A percentile compares a stretch with the other conserved stretches of the same genome.
Evolutionary conservation across 1,140 invertebrate species (phyloP).

Genomic region (Cyclina sinensis): DNA sequence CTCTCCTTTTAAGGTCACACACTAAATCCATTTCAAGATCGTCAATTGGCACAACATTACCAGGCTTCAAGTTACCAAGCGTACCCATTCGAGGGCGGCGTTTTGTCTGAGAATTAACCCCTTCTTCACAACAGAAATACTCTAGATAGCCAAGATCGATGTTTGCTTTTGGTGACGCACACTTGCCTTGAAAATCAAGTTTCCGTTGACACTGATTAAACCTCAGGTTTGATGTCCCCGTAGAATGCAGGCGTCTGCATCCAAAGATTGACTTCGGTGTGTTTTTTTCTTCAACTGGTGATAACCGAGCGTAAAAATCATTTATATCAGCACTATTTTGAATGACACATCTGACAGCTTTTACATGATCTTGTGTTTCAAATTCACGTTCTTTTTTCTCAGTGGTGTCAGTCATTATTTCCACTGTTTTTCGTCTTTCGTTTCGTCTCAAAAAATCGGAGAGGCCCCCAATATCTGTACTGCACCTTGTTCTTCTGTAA

Average conservation of each 20-base stretch:
- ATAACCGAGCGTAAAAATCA: not conserved
- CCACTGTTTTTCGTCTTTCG: conserved; percentile 28
- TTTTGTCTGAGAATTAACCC: not conserved
- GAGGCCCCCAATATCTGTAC: conserved; percentile 12
- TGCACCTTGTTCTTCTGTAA: not conserved
- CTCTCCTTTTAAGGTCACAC: conserved; percentile 11
- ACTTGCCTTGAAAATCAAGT: conserved; percentile 4
- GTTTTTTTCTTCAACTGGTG: not conserved
- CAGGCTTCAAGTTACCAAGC: not conserved
- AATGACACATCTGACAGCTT: not conserved
- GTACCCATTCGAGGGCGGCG: conserved; percentile 26
- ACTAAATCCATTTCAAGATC: conserved; percentile 24
- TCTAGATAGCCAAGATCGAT: not conserved
- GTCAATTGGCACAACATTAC: conserved; percentile 6
- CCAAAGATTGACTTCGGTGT: not conserved
- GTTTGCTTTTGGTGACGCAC: not conserved
- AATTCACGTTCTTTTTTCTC: not conserved
- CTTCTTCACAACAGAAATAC: not conserved
- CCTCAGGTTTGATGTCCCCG: conserved; percentile 8
- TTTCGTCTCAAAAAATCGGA: conserved; percentile 46
- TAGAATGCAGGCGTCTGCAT: conserved; percentile 11
- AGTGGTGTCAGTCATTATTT: not conserved
- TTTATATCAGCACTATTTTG: not conserved
- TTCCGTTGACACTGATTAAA: conserved; percentile 49
- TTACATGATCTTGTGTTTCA: not conserved